Base-by-base conservation (phyloP, 1,140 invertebrate genomes). In the Tetragnatha versicolor region DNA sequence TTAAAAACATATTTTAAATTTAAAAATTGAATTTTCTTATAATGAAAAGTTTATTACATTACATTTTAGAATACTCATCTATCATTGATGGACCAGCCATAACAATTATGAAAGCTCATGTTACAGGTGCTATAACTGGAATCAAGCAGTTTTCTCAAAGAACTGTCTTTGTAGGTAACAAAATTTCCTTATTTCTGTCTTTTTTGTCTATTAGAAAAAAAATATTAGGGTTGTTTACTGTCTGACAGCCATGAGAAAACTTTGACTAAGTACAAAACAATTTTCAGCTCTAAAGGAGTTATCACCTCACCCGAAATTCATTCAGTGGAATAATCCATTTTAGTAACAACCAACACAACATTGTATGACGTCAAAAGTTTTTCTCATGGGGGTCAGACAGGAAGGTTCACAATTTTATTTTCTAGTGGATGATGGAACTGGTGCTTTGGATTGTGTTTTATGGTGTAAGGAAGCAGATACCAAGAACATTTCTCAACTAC, bases 371-470 rank as follows among this genome's bases (percentile, higher is more conserved):
- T 20, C 25, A 2, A n/a, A 0, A 53, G n/a, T 25, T 53, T 25
- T 22, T 53, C 25, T 22, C 10, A 5, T 7, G n/a, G n/a, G 2
- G 2, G n/a, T 22, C 10, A 2, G 25, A 20, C 2, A 53, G 9
- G 10, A 25, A 20, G n/a, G 10, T n/a, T 0, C 20, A 5, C 4
- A 35, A 20, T 63, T n/a, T 53, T 20, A n/a, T 51, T 4, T 27
- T 51, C 22, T 51, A 70, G 68, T 70, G 12, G 68, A 70, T 70
- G 68, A 70, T 70, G 68, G 68, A 20, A 70, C 68, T 70, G 68
- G 68, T 25, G 0, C 5, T 5, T n/a, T 70, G 22, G 68, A 70
- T n/a, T 70, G 68, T 27, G 14, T 70, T 25, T 12, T 70, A 10
- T 70, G 68, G 68, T 22, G 39, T 12, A 70, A 53, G n/a, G 68